Conservation (phyloP, 2,888 invertebrate genomes). For the Bibio marci region DNA sequence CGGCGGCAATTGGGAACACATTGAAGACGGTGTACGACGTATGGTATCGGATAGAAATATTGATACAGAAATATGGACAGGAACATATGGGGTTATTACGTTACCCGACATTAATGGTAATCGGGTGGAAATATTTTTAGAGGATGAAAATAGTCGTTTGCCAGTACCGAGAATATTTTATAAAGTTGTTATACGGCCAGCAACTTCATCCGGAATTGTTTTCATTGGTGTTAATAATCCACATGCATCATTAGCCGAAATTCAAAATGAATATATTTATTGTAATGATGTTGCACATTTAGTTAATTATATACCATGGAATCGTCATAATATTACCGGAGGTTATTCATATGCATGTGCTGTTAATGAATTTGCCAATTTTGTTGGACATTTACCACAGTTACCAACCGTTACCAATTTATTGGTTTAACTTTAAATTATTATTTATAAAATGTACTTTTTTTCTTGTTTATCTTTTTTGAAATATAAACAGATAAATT, state of each 20-base stretch:
- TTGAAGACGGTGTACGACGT: conserved; percentile 32
- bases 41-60: conserved; percentile 24
- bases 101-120: conserved; percentile 30
- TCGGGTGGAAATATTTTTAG: conserved; percentile 24
- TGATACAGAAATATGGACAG: conserved; percentile 35
- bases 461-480: too few species aligned
- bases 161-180: conserved; percentile 40
- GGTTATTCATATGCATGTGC: conserved; percentile 25
- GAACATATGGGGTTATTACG: conserved; percentile 35
- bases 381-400: conserved; percentile 16
- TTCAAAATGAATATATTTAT: conserved; percentile 18
- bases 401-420: conserved; percentile 1
- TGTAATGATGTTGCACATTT: conserved; percentile 31
- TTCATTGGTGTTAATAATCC: conserved; percentile 33
- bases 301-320: conserved; percentile 32
- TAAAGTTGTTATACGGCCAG: conserved; percentile 36
- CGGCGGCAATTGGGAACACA: conserved; percentile 35
- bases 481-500: too few species aligned
- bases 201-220: conserved; percentile 31
- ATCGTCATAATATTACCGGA: conserved; percentile 15
- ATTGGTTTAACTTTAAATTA: neutral
- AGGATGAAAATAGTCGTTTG: conserved; percentile 25
- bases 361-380: conserved; percentile 18
- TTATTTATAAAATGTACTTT: too few species aligned
- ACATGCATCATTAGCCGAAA: conserved; percentile 17